Evolutionary conservation across 37 sponge, comb jelly and placozoan species (phyloP), one percentile per base, ranked within the genome.

Genomic region (Agelas oroides): DNA sequence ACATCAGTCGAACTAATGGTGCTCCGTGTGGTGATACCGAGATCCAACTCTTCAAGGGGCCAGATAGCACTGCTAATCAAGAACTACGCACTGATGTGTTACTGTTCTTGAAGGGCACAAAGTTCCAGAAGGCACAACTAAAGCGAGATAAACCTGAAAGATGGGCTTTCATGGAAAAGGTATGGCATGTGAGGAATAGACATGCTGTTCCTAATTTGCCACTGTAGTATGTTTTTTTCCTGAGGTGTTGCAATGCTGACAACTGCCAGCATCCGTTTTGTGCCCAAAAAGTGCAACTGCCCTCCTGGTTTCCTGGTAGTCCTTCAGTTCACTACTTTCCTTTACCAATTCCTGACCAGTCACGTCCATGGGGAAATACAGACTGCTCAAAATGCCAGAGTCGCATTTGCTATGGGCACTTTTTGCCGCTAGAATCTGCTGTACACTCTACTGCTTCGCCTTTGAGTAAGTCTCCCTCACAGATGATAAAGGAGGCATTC

Each of bases 191-290:
- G 2, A 27, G 68, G 11, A 6, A 75, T 20, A 30, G 56, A 18
- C 85, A 84, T 41, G 52, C 64, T 67, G 67, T 75, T 16, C 8
- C 36, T 2, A 76, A 66, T 34, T 68, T 84, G 21, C 85, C 85
- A 41, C 0, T 8, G 3, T 8, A 46, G 8, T 46, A 46, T 46
- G 46, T 46, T 46, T 46, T 46, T 46, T 46, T 12, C 8, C 8
- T 46, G 46, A 46, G 8, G 46, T 46, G 46, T 46, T 46, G 46
- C 46, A 12, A 8, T 46, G 6, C 3, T 12, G 6, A 46, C 6
- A 8, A 46, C 3, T 46, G 46, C 46, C 8, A 3, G 8, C 46
- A 46, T 46, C 46, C 46, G 3, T 8, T 46, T 8, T 46, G 46
- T 46, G n/a, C n/a, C n/a, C n/a, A n/a, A n/a, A n/a, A 3, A 46